Base-by-base conservation (phyloP, 2,888 invertebrate genomes). In the Chrysina gloriosa region DNA sequence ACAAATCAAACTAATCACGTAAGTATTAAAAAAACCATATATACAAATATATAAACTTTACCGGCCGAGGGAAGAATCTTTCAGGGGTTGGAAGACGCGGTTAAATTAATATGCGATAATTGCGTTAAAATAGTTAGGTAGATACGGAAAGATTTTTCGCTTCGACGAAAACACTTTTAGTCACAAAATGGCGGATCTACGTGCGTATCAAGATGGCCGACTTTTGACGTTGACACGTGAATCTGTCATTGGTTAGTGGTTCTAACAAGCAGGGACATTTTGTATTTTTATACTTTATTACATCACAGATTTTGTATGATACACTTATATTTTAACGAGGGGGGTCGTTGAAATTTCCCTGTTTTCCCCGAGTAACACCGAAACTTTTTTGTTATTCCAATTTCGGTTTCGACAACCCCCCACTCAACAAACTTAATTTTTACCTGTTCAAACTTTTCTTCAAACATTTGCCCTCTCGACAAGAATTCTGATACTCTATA, bases 1-100 rank as follows among this genome's bases (percentile, higher is more conserved):
- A 87, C 86, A 87, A 84, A 84, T 81, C 81, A 87, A 89, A 87
- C 86, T 85, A 85, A 89, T 89, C 89, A 90, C 90, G 90, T 90
- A 90, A 90, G 90, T 90, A 90, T 89, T 52, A 52, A 61, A 61
- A 50, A 39, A 65, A 54, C n/a, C n/a, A n/a, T n/a, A 29, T 39
- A 29, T 58, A 45, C 45, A 29, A 58, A 66, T 45, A 45, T 19
- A 52, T 29, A 45, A 52, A 52, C 31, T 52, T 25, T 31, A n/a
- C 52, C 16, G 14, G 16, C 34, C 52, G 11, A 29, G 9, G 4
- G 31, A 16, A 16, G 34, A 19, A 19, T 45, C 19, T 45, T 6
- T 19, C 45, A 9, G 19, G 6, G n/a, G n/a, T n/a, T n/a, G n/a
- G n/a, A n/a, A n/a, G n/a, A n/a, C n/a, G n/a, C n/a, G n/a, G n/a